Percentiles rank a stretch among this genome's conserved stretches.
Evolutionary conservation across 2,888 invertebrate species (phyloP).

Genomic region (Pachliopta kotzebuea): DNA sequence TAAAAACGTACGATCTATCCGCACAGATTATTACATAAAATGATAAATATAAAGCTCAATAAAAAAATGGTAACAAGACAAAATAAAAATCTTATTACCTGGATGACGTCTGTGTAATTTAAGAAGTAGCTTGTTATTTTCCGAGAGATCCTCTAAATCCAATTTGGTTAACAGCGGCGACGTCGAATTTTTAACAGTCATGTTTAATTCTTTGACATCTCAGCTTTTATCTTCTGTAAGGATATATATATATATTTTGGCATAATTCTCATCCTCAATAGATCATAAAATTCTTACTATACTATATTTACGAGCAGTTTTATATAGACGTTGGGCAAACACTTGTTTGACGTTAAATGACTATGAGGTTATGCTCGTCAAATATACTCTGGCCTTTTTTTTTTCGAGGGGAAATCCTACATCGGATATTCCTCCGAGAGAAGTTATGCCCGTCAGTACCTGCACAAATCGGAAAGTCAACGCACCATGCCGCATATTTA

Average conservation of each 20-base stretch:
- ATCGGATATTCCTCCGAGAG: too few relatives aligned
- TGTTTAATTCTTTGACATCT: constrained; percentile 12
- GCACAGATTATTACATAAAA: constrained; percentile 15
- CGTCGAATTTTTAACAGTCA: constrained; percentile 22
- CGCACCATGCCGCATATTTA: too few relatives aligned
- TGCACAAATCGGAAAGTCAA: too few relatives aligned
- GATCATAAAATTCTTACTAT: too few relatives aligned
- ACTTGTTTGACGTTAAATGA: too few relatives aligned
- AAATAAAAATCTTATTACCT: constrained; percentile 18
- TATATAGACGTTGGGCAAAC: too few relatives aligned
- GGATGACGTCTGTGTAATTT: constrained; percentile 24
- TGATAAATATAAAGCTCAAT: constrained; percentile 6
- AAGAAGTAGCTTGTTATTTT: constrained; percentile 26
- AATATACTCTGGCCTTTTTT: too few relatives aligned
- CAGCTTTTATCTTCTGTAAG: constrained; percentile 4
- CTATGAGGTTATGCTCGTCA: too few relatives aligned
- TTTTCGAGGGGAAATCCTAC: too few relatives aligned
- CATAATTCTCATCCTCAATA: too few relatives aligned
- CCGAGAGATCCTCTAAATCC: constrained; percentile 25
- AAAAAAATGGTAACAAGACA: constrained; percentile 8
- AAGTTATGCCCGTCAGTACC: too few relatives aligned
- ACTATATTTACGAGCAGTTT: too few relatives aligned
- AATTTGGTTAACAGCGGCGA: constrained; percentile 23
- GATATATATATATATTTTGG: background rate
- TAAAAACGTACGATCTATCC: constrained; percentile 40